Conservation (phyloP, 2,888 invertebrate genomes). For the Cryptocephalus primarius region DNA sequence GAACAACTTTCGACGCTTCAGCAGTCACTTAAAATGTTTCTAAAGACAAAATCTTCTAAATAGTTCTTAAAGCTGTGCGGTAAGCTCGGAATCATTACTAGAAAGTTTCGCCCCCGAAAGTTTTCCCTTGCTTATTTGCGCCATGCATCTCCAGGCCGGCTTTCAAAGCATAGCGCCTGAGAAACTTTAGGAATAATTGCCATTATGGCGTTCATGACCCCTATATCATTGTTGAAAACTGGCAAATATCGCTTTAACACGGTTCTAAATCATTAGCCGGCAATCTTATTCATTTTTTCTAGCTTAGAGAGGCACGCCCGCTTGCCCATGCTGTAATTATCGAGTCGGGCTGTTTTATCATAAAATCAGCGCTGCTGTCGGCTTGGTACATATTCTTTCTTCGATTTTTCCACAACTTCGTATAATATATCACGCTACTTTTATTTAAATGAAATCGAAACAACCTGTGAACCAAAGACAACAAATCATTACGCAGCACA, state of each 20-base stretch:
- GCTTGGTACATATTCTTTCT: no score
- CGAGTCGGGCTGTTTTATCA: background rate
- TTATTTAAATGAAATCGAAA: no score
- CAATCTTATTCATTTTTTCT: background rate
- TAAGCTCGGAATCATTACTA: background rate
- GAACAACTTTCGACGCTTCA: no score
- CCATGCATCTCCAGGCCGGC: constrained; percentile 3
- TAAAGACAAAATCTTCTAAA: no score
- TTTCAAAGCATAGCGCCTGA: constrained; percentile 1
- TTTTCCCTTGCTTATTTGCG: background rate
- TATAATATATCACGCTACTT: no score
- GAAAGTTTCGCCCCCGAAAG: background rate
- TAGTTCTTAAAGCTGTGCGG: no score
- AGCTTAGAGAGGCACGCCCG: no score
- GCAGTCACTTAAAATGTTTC: no score
- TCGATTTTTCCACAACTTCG: no score
- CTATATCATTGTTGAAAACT: constrained; percentile 8
- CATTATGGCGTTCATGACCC: constrained; percentile 1
- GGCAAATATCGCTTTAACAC: constrained; percentile 10
- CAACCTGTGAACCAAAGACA: no score
- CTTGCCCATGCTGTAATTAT: no score
- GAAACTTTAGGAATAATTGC: constrained; percentile 5
- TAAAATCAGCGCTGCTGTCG: background rate
- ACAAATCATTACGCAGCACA: no score
- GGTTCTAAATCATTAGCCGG: constrained; percentile 9